phyloP scores from a whole-genome alignment of 2,888 invertebrate genomes.

The Dicranocentrus wangi region DNA sequence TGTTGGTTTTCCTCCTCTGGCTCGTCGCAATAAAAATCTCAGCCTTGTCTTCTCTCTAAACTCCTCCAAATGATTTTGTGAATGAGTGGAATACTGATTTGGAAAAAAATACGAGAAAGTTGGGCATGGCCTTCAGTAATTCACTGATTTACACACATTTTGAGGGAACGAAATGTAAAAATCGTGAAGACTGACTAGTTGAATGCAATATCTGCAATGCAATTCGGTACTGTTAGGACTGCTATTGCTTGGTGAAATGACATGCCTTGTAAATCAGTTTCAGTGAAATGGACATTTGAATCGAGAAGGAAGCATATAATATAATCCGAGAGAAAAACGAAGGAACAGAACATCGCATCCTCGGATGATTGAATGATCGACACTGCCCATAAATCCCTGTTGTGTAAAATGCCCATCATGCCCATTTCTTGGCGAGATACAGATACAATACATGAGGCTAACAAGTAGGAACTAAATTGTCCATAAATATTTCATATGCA shows the following conservation, averaged over 20 bases:
- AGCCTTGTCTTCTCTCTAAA: not conserved
- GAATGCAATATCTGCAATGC: too few species aligned
- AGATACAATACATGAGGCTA: too few species aligned
- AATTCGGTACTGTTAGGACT: too few species aligned
- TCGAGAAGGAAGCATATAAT: too few species aligned
- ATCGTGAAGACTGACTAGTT: not conserved
- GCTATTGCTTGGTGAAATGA: too few species aligned
- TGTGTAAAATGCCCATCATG: not conserved
- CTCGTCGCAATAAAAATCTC: not conserved
- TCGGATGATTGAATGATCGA: constrained; percentile 20
- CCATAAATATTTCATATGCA: not conserved
- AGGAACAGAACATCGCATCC: too few species aligned
- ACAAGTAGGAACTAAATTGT: too few species aligned
- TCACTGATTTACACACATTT: constrained; percentile 9
- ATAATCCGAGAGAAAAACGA: too few species aligned
- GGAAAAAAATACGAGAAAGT: not conserved
- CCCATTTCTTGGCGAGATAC: too few species aligned
- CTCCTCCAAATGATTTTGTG: not conserved
- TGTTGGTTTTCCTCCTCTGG: constrained; percentile 1
- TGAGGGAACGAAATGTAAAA: too few species aligned
- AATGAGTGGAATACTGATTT: constrained; percentile 11
- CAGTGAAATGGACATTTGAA: too few species aligned
- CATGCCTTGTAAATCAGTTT: too few species aligned
- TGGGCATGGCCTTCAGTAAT: constrained; percentile 14
- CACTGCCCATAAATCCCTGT: constrained; percentile 9